phyloP scores from a whole-genome alignment of 2,113 vertebrate genomes.

The Brachyhypopomus occidentalis region DNA sequence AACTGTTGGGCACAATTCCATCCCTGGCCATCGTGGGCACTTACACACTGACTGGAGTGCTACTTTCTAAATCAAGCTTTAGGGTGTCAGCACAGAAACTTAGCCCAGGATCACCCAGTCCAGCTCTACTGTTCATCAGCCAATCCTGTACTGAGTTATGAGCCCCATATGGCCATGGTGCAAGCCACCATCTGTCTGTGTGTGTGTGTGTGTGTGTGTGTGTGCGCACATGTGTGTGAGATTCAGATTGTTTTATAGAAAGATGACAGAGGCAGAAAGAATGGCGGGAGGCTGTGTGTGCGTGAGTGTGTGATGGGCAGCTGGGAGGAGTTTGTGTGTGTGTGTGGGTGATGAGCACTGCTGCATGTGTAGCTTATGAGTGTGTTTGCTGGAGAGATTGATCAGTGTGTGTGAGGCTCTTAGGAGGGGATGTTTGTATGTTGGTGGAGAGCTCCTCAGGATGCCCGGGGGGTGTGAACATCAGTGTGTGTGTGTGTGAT shows the following conservation, averaged over 20 bases:
- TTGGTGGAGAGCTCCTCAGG: not conserved
- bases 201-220: not conserved
- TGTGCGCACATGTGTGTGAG: not conserved
- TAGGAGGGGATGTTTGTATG: not conserved
- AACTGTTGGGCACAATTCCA: slow-evolving; percentile 27
- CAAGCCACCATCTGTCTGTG: slow-evolving; percentile 46
- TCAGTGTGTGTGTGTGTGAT: not conserved
- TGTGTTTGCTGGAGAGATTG: not conserved
- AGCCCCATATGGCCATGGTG: slow-evolving; percentile 68
- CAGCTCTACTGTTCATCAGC: slow-evolving; percentile 59
- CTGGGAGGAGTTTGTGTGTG: not conserved
- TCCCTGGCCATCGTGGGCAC: not conserved
- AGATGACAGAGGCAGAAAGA: not conserved
- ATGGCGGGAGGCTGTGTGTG: not conserved
- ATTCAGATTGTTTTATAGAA: not conserved
- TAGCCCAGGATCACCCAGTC: slow-evolving; percentile 50
- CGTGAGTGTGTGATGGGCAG: not conserved
- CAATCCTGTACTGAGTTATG: slow-evolving; percentile 62
- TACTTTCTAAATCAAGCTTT: slow-evolving; percentile 36
- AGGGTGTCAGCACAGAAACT: slow-evolving; percentile 48
- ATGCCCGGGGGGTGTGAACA: not conserved
- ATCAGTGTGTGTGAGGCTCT: not conserved
- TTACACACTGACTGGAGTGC: not conserved
- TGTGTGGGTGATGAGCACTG: too few species aligned
- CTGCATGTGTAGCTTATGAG: not conserved